Base-by-base conservation (phyloP, 1,140 invertebrate genomes). In the Drosophila arawakana region DNA sequence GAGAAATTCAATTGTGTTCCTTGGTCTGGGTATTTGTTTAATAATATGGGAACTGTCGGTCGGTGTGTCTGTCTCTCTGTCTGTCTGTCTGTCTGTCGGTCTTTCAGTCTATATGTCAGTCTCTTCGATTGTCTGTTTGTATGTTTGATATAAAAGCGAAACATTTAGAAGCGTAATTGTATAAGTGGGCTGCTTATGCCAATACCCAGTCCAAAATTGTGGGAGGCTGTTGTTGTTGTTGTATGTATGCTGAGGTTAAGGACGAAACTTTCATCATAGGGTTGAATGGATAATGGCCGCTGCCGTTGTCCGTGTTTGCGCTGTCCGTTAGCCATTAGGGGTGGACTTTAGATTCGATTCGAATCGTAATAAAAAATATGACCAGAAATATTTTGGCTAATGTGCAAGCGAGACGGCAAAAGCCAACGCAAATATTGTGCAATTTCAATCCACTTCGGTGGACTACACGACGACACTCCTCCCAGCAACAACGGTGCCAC, bases 161-260 rank as follows among this genome's bases (percentile, higher is more conserved):
- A 78, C 80, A 83, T 83, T 83, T 83, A 84, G 65, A 84, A 80
- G 74, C 80, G 81, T 83, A 80, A 84, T 83, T 83, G 81, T 80
- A 60, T 58, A 80, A 83, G 78, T 82, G 76, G 67, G 70, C 63
- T 73, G 72, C 72, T 75, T 75, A 75, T 75, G 66, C 66, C 72
- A 69, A 75, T 69, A 49, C 7, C 41, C 54, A 43, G 41, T n/a
- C 41, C 11, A 7, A 15, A 10, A 8, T 9, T 43, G 18, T 44
- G 41, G 52, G 3, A 34, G 49, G 25, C 13, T 25, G 25, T 25
- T 25, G 25, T 6, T 30, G 25, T 30, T 3, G 41, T 46, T 58
- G 75, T 63, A 21, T 68, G 47, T 47, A 8, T 39, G 21, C 25
- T 50, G 57, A 61, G 50, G 43, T 49, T 72, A 55, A 54, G 61